Evolutionary conservation across 2,113 vertebrate genomes (phyloP).

Genomic region (Edolisoma coerulescens): DNA sequence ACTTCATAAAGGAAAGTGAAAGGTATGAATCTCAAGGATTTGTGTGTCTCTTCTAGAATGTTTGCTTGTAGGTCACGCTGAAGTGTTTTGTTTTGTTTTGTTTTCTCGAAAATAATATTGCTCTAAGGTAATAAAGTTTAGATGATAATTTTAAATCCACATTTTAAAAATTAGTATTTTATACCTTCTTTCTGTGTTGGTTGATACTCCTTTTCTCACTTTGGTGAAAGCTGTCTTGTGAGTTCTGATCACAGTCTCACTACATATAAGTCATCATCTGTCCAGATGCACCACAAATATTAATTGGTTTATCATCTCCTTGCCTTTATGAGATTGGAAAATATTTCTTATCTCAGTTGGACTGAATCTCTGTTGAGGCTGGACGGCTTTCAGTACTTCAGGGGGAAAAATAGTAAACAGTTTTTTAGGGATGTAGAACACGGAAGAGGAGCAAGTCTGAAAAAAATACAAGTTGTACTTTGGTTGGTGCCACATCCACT

Average conservation of each 20-base stretch:
- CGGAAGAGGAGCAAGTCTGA: not conserved
- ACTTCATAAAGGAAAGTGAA: not conserved
- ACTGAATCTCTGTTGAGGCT: not conserved
- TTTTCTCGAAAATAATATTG: not conserved
- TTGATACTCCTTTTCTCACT: not conserved
- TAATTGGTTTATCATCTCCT: not conserved
- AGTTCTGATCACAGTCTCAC: not conserved
- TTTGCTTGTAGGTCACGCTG: not conserved
- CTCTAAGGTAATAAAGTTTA: not conserved
- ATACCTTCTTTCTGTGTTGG: not conserved
- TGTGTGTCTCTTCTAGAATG: not conserved
- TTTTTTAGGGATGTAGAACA: not conserved
- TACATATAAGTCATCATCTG: not conserved
- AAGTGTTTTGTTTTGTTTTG: not conserved
- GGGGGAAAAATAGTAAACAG: accelerated
- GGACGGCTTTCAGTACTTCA: not conserved
- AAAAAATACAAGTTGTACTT: not conserved
- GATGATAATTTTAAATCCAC: not conserved
- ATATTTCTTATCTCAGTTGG: not conserved
- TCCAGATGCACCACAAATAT: not conserved
- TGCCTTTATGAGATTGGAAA: not conserved
- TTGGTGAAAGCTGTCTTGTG: not conserved
- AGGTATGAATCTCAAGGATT: not conserved
- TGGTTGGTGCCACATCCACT: not conserved
- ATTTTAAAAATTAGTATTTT: not conserved